phyloP scores from a whole-genome alignment of 1,140 invertebrate genomes.

The Luehdorfia chinensis region DNA sequence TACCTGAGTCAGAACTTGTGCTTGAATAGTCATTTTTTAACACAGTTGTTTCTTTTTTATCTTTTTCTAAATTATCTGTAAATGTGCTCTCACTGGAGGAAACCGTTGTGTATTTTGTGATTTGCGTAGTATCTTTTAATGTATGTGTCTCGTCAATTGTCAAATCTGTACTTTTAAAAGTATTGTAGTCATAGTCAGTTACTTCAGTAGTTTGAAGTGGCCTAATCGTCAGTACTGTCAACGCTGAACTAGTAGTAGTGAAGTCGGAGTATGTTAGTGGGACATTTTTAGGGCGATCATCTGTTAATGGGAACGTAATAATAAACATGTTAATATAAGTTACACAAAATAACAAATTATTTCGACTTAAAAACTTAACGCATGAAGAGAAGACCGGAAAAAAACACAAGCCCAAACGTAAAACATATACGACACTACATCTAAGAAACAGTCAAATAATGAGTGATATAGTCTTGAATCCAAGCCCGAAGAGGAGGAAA shows the following conservation, averaged over 20 bases:
- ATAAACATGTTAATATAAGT: constrained; percentile 38
- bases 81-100: not conserved
- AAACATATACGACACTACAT: not conserved
- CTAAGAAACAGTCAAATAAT: no score
- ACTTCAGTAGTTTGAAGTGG: constrained; percentile 2
- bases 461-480: no score
- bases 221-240: constrained; percentile 9
- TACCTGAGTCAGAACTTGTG: not conserved
- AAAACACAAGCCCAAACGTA: not conserved
- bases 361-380: not conserved
- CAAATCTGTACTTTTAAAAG: not conserved
- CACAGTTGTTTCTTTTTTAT: not conserved
- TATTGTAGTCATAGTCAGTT: constrained; percentile 11
- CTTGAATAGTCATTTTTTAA: not conserved
- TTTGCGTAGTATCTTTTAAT: not conserved
- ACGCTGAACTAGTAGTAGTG: constrained; percentile 35
- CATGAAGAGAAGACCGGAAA: not conserved
- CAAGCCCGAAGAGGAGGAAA: constrained; percentile 15
- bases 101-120: not conserved
- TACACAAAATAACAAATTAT: constrained; percentile 12
- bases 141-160: not conserved
- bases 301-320: constrained; percentile 72
- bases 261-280: constrained; percentile 59
- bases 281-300: constrained; percentile 66
- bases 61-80: not conserved